Percentiles rank a stretch among this genome's conserved stretches.
Conservation (phyloP, 2,113 vertebrate genomes). For the Spea bombifrons region DNA sequence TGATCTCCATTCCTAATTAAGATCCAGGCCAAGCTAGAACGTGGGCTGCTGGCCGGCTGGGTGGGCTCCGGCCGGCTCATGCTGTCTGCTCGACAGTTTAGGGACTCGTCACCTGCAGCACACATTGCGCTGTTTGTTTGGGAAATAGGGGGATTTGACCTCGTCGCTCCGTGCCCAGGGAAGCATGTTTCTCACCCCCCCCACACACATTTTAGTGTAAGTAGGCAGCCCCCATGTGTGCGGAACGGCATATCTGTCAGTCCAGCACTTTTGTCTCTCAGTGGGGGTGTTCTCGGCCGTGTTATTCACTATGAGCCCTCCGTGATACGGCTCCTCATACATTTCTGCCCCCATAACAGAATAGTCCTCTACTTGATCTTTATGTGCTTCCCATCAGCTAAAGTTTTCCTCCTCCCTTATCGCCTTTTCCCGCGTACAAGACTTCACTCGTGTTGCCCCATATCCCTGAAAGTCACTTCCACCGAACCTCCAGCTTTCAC, state of each 20-base stretch:
- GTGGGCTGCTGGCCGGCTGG: constrained; percentile 18
- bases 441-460: too few relatives aligned
- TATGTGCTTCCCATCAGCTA: too few relatives aligned
- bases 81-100: constrained; percentile 41
- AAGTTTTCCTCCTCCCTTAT: too few relatives aligned
- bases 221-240: not conserved
- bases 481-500: too few relatives aligned
- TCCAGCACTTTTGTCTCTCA: too few relatives aligned
- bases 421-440: too few relatives aligned
- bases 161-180: not conserved
- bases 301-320: too few relatives aligned
- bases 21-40: not conserved
- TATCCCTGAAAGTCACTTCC: too few relatives aligned
- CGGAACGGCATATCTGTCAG: constrained; percentile 8
- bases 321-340: too few relatives aligned
- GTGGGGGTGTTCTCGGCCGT: too few relatives aligned
- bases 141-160: constrained; percentile 20
- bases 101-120: constrained; percentile 34
- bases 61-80: constrained; percentile 9
- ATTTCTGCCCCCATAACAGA: too few relatives aligned
- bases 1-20: constrained; percentile 39
- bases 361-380: too few relatives aligned
- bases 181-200: not conserved
- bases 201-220: not conserved
- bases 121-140: constrained; percentile 45